A percentile compares a stretch with the other conserved stretches of the same genome.
phyloP scores from a whole-genome alignment of 2,888 invertebrate genomes.

The Tenthredo amoena region DNA sequence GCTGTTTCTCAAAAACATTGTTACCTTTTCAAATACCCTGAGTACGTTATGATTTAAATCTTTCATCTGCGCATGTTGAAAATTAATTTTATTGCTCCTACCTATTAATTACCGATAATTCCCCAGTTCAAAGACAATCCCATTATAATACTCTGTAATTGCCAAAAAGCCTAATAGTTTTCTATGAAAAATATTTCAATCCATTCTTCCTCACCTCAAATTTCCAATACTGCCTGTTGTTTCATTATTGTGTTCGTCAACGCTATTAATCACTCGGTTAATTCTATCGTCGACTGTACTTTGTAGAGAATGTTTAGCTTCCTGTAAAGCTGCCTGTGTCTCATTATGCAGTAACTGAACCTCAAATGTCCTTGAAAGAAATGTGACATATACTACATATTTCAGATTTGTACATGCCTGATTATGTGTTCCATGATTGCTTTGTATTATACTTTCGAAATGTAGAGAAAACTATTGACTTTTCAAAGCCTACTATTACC shows the following conservation, averaged over 20 bases:
- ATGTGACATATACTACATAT: neutral
- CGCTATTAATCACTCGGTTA: constrained; percentile 78
- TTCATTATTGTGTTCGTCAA: constrained; percentile 80
- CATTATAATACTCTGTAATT: neutral
- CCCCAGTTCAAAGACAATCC: neutral
- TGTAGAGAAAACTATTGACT: neutral
- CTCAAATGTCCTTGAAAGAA: constrained; percentile 73
- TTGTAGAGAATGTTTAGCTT: constrained; percentile 79
- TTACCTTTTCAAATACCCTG: neutral
- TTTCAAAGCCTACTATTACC: neutral
- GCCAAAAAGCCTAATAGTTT: neutral
- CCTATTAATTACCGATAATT: neutral
- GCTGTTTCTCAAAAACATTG: neutral
- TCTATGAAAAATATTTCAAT: neutral
- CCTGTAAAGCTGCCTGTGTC: constrained; percentile 81
- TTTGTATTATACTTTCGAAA: neutral
- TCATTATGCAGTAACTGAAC: constrained; percentile 82
- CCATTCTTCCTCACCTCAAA: constrained; percentile 4
- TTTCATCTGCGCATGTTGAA: neutral
- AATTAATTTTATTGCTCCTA: neutral
- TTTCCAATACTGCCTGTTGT: constrained; percentile 79
- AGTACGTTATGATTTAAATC: neutral
- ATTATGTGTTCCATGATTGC: constrained; percentile 15
- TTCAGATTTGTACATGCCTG: neutral
- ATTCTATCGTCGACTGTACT: constrained; percentile 75